Base-by-base conservation (phyloP, 2,113 vertebrate species). In the Pterocles gutturalis region DNA sequence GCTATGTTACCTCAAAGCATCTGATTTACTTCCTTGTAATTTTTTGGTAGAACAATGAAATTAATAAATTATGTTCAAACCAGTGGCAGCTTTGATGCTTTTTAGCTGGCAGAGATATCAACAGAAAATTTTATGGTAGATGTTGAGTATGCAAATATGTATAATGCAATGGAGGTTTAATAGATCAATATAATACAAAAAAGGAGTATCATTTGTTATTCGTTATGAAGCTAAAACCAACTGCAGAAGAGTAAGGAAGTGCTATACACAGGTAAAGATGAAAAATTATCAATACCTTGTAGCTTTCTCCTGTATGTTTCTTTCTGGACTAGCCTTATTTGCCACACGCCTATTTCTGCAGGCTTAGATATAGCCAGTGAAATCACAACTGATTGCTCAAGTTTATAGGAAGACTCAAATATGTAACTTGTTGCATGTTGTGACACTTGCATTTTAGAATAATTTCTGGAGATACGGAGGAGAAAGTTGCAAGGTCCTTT, bases 11-110 rank as follows among this genome's bases (percentile, higher is more conserved):
- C 67, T 90, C 67, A 76, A 58, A 97, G 36, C 87, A 85, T 83
- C 78, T 82, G 83, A 91, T 95, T 96, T 96, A 85, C 67, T 93
- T 90, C 29, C 51, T 81, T 78, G n/a, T n/a, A 89, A 28, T 25
- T 95, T 34, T 93, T 90, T 18, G 6, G 29, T 46, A 88, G 64
- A 96, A 96, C 66, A 94, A 55, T 64, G 31, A 87, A 96, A 91
- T 89, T 95, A 96, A 97, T 88, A n/a, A 85, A 85, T 88, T 83
- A 13, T 62, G 46, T 71, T 92, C 66, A 72, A 82, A 41, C 17
- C 31, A 65, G 57, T 82, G 60, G 54, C 80, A 89, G 61, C 10
- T 93, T 82, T 93, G 83, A 80, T 45, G 43, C 7, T 62, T 76
- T 75, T 79, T 48, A 84, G 33, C n/a, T 66, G 60, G 57, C 54